A percentile compares a stretch with the other conserved stretches of the same genome.
Evolutionary conservation across 2,113 vertebrate genomes (phyloP).

Genomic region (Puffinus mauretanicus): DNA sequence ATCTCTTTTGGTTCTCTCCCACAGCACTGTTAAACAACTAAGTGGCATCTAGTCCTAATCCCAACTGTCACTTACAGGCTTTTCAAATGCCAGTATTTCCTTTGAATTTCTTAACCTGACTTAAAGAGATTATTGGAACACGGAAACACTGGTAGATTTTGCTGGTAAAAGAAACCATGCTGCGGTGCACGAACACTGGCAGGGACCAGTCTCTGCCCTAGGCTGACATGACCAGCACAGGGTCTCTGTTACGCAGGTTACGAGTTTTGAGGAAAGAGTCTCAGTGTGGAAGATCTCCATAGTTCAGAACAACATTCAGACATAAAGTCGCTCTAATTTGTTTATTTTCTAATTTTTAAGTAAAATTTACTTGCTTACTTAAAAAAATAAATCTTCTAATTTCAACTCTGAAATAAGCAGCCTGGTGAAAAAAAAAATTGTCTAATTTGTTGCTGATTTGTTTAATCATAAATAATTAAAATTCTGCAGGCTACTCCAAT

Average conservation of each 20-base stretch:
- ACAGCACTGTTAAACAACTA: not conserved
- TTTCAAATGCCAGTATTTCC: not conserved
- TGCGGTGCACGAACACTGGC: not conserved
- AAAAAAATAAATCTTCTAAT: not conserved
- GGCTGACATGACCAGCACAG: not conserved
- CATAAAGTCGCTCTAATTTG: not conserved
- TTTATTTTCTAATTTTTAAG: not conserved
- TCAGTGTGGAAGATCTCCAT: not conserved
- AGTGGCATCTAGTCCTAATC: not conserved
- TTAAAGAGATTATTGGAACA: not conserved
- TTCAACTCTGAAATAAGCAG: not conserved
- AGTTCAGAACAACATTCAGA: not conserved
- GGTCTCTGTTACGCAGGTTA: not conserved
- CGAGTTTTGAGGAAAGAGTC: not conserved
- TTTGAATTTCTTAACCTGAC: not conserved
- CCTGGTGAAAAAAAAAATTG: too few relatives aligned
- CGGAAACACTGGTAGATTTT: not conserved
- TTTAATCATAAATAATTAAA: not conserved
- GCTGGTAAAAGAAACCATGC: not conserved
- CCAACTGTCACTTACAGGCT: not conserved
- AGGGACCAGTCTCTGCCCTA: not conserved
- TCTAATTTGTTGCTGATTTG: not conserved
- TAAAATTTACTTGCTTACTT: not conserved
- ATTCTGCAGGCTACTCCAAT: not conserved
- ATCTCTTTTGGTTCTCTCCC: not conserved